Percentiles rank a stretch among this genome's conserved stretches.
phyloP scores from a whole-genome alignment of 2,797 vertebrate genomes.

The Malurus splendens region DNA sequence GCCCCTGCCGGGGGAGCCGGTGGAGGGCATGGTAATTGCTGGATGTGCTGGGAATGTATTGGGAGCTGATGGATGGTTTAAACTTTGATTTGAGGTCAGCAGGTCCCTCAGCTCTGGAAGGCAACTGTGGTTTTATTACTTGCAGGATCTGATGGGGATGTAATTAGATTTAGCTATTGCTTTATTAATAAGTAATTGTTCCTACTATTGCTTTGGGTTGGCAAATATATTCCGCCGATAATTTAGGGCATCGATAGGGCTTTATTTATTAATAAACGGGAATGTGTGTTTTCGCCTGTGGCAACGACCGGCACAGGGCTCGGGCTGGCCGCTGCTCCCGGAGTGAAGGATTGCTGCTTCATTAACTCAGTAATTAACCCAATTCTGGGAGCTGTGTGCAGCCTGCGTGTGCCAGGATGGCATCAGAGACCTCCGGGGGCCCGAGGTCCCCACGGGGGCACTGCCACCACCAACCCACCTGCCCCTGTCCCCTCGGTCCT shows the following conservation, averaged over 20 bases:
- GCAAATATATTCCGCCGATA: slow-evolving; percentile 63
- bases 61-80: slow-evolving; percentile 72
- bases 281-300: slow-evolving; percentile 13
- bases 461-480: not conserved
- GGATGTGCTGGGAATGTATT: slow-evolving; percentile 60
- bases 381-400: not conserved
- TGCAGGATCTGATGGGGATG: slow-evolving; percentile 68
- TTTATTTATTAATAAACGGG: slow-evolving; percentile 66
- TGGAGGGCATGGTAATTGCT: slow-evolving; percentile 60
- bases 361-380: slow-evolving; percentile 22
- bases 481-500: not conserved
- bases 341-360: not conserved
- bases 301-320: not conserved
- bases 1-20: slow-evolving; percentile 69
- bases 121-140: slow-evolving; percentile 70
- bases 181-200: slow-evolving; percentile 77
- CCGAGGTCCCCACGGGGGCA: not conserved
- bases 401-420: accelerated
- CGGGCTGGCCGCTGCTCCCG: not conserved
- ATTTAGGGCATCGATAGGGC: slow-evolving; percentile 54
- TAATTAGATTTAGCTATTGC: slow-evolving; percentile 76
- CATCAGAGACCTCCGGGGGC: not conserved
- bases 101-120: slow-evolving; percentile 64
- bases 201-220: slow-evolving; percentile 46
- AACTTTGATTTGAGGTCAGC: slow-evolving; percentile 69